phyloP scores from a whole-genome alignment of 2,888 invertebrate species.

The Ophion slaviceki region DNA sequence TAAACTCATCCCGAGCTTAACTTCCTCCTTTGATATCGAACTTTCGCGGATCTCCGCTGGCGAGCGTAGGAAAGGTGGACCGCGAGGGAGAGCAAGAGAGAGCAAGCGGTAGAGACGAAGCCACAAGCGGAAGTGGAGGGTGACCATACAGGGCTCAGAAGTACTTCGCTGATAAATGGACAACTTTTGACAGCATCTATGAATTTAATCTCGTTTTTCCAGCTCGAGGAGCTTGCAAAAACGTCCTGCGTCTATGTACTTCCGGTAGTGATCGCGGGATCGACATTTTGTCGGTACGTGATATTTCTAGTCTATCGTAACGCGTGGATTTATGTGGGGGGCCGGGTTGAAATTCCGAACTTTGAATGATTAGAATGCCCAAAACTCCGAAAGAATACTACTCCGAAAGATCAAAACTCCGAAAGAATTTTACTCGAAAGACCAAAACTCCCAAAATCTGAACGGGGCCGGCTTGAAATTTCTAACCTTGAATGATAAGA shows the following conservation, averaged over 20 bases:
- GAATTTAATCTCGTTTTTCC: slow-evolving; percentile 69
- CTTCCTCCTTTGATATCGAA: slow-evolving; percentile 73
- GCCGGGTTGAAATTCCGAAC: too few species aligned
- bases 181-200: slow-evolving; percentile 73
- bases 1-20: slow-evolving; percentile 71
- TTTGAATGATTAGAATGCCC: too few species aligned
- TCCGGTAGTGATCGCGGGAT: not conserved
- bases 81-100: not conserved
- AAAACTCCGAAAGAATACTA: too few species aligned
- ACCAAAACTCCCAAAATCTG: too few species aligned
- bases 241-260: slow-evolving; percentile 13
- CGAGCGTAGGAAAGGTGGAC: not conserved
- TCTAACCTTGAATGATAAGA: too few species aligned
- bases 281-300: slow-evolving; percentile 15
- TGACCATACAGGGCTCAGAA: not conserved
- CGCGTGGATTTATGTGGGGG: too few species aligned
- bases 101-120: not conserved
- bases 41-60: slow-evolving; percentile 49
- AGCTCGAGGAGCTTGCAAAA: slow-evolving; percentile 66
- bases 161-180: slow-evolving; percentile 62
- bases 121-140: slow-evolving; percentile 26
- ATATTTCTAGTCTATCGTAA: too few species aligned
- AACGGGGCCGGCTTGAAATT: too few species aligned
- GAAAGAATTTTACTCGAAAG: too few species aligned
- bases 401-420: too few species aligned